phyloP scores from a whole-genome alignment of 2,797 vertebrate species.

The Scarus forsteni region DNA sequence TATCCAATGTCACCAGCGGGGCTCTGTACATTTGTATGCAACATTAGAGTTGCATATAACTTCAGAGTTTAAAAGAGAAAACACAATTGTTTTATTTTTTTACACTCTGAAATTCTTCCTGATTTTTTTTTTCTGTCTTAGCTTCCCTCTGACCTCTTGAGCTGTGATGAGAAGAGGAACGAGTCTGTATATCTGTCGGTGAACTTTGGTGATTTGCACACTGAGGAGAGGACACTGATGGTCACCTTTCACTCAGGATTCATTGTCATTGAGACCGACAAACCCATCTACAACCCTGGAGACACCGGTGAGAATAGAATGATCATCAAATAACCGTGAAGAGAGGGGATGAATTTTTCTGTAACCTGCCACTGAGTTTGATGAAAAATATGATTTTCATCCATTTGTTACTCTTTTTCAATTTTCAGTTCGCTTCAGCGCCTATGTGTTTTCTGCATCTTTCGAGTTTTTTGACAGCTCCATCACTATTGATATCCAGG shows the following conservation, averaged over 20 bases:
- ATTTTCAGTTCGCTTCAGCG: conserved; percentile 71
- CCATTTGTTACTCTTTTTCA: background rate
- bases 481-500: conserved; percentile 77
- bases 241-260: conserved; percentile 81
- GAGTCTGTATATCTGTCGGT: conserved; percentile 73
- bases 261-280: conserved; percentile 86
- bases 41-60: too few species aligned
- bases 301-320: conserved; percentile 70
- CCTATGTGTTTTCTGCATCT: conserved; percentile 69
- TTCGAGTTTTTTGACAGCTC: conserved; percentile 69
- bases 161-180: conserved; percentile 52
- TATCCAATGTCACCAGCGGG: too few species aligned
- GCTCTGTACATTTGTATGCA: too few species aligned
- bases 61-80: too few species aligned
- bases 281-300: conserved; percentile 84
- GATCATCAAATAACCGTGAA: background rate
- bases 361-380: too few species aligned
- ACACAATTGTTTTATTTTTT: too few species aligned
- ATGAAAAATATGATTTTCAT: background rate
- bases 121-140: conserved; percentile 23
- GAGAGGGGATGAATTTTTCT: background rate
- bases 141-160: conserved; percentile 63
- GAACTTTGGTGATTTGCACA: conserved; percentile 38
- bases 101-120: background rate
- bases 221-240: conserved; percentile 45